These are phyloP conservation scores for Caligus rogercresseyi DNA, from an alignment of 1,140 invertebrate genomes.

Conservation along the genomic window DNA sequence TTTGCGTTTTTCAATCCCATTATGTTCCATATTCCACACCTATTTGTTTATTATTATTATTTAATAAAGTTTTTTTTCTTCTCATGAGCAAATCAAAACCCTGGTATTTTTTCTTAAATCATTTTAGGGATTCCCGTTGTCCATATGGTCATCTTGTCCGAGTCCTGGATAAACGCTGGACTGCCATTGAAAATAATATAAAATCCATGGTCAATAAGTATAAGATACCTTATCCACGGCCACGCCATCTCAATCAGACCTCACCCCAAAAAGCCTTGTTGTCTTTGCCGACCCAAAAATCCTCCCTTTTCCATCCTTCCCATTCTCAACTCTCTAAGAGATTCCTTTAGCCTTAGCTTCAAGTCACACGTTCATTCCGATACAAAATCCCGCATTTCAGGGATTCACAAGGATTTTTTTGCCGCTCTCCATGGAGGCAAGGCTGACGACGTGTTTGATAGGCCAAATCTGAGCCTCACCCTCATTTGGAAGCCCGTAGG, in stretches of 20 bases:
- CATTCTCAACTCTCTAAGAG: conserved; percentile 28
- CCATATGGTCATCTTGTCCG: conserved; percentile 6
- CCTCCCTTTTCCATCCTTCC: conserved; percentile 32
- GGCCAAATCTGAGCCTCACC: conserved; percentile 25
- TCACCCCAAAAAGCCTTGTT: conserved; percentile 27
- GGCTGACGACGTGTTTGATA: conserved; percentile 19
- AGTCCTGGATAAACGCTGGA: conserved; percentile 23
- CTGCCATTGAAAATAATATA: background rate
- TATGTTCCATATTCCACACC: conserved; percentile 5
- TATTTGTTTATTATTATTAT: conserved; percentile 1
- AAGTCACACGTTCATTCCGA: conserved; percentile 33
- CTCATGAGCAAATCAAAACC: conserved; percentile 20
- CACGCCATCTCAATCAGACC: too few relatives aligned
- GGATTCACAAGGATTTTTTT: conserved; percentile 23
- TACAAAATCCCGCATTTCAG: conserved; percentile 22
- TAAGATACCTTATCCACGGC: too few relatives aligned
- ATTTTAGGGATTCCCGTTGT: conserved; percentile 6
- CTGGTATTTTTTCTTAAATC: conserved; percentile 25
- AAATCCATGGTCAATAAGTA: background rate
- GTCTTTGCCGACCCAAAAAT: conserved; percentile 34
- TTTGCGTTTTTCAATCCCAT: conserved; percentile 15
- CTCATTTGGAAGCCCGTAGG: conserved; percentile 36
- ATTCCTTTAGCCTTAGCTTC: conserved; percentile 26
- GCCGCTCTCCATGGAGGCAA: conserved; percentile 23
- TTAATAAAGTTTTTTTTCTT: conserved; percentile 25